Percentiles rank a stretch among this genome's conserved stretches.
These are phyloP conservation scores for Diachrysia chrysitis DNA, from an alignment of 2,888 invertebrate species.

Conservation along the genomic window DNA sequence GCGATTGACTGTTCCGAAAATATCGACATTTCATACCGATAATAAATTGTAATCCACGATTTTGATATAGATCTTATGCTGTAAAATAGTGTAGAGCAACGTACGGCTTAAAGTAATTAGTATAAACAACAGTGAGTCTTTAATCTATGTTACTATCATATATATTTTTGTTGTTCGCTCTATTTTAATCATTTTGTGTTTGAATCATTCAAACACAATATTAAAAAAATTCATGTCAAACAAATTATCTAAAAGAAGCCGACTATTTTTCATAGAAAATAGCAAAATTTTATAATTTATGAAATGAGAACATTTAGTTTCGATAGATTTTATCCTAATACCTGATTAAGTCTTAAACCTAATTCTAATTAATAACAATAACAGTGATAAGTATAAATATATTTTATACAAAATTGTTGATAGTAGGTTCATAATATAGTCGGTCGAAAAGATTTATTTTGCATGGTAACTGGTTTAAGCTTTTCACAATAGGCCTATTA, in stretches of 20 bases:
- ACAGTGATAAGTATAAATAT: neutral
- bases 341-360: no score
- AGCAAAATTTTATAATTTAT: no score
- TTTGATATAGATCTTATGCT: constrained; percentile 34
- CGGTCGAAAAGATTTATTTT: neutral
- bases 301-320: no score
- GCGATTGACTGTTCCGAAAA: constrained; percentile 29
- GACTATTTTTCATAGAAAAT: no score
- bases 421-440: neutral
- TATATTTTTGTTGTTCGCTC: constrained; percentile 24
- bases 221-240: no score
- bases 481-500: constrained; percentile 1
- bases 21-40: constrained; percentile 37
- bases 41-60: constrained; percentile 46
- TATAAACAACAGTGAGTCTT: constrained; percentile 36
- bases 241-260: no score
- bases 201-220: no score
- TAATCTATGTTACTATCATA: constrained; percentile 47
- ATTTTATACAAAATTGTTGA: no score
- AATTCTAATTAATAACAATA: no score
- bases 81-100: constrained; percentile 27
- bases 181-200: neutral
- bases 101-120: constrained; percentile 39
- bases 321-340: no score
- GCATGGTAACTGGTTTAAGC: neutral